phyloP scores from a whole-genome alignment of 2,113 vertebrate genomes.

The Cyprinodon tularosa region DNA sequence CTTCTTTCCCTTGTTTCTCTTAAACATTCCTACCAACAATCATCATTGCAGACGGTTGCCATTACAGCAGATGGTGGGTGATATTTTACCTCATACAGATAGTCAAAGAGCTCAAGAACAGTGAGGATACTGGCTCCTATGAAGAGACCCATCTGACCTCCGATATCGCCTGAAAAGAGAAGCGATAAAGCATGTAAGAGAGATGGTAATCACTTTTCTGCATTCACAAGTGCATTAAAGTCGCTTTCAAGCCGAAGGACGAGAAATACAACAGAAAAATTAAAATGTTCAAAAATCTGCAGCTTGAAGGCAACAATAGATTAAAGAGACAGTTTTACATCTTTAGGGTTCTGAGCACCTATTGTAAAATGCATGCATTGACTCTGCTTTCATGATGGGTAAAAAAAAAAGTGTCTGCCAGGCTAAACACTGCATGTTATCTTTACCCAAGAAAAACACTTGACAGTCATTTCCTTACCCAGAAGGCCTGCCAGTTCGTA shows the following conservation, averaged over 20 bases:
- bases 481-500: slow-evolving; percentile 96
- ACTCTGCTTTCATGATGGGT: slow-evolving; percentile 41
- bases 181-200: background rate
- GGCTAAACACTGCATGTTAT: slow-evolving; percentile 29
- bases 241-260: slow-evolving; percentile 9
- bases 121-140: slow-evolving; percentile 98
- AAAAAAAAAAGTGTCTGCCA: slow-evolving; percentile 45
- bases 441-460: slow-evolving; percentile 29
- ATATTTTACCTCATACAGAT: slow-evolving; percentile 90
- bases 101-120: slow-evolving; percentile 95
- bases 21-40: background rate
- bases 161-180: slow-evolving; percentile 89
- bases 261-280: slow-evolving; percentile 25
- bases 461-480: slow-evolving; percentile 80
- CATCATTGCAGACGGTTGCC: background rate
- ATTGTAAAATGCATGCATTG: slow-evolving; percentile 32
- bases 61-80: background rate
- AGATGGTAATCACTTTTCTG: background rate
- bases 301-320: slow-evolving; percentile 15
- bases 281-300: slow-evolving; percentile 1
- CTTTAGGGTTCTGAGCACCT: slow-evolving; percentile 31
- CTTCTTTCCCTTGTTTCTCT: slow-evolving; percentile 1
- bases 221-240: slow-evolving; percentile 6
- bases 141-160: slow-evolving; percentile 98
- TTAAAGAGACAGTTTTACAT: slow-evolving; percentile 40